Evolutionary conservation across 2,797 vertebrate species (phyloP), one percentile per base, ranked within the genome.

Genomic region (Silurus aristotelis): DNA sequence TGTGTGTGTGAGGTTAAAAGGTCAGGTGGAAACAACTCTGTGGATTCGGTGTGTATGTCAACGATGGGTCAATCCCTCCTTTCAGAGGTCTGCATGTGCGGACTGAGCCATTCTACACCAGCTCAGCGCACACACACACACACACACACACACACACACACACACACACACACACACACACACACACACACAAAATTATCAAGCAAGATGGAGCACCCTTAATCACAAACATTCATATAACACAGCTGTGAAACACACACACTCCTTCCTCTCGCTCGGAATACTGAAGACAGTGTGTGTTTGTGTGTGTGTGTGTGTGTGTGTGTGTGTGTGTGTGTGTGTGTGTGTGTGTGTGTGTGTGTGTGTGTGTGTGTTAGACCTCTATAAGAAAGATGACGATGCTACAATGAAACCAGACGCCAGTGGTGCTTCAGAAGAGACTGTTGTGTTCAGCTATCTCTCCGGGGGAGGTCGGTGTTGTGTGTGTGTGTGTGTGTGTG

Each of bases 361-460:
- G 55, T 82, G 68, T 83, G 56, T 83, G 82, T 84, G 73, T 68
- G 46, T 56, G 48, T 12, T 64, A 52, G 17, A 52, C 66, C 25
- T 82, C 63, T 56, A 81, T 81, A 43, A 82, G 66, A 82, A 82
- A 83, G 80, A 70, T 82, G 85, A 67, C 14, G 85, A 67, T 43
- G 80, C 80, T 58, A 48, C 71, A 22, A 63, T 86, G 85, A 86
- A 86, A 86, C 85, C 77, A 71, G 82, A 86, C 58, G 85, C 85
- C 67, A 27, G 25, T 64, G 52, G 12, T 68, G 81, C 56, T 86
- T 83, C 80, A 86, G 85, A 86, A 58, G 81, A 83, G 85, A 78
- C 85, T 48, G 85, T 86, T 86, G 81, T 86, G 85, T 83, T 86
- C 64, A 31, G 85, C 85, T 86, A 79, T 72, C 85, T 86, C 85